Base-by-base conservation (phyloP, 2,888 invertebrate genomes). In the Pterostichus madidus region DNA sequence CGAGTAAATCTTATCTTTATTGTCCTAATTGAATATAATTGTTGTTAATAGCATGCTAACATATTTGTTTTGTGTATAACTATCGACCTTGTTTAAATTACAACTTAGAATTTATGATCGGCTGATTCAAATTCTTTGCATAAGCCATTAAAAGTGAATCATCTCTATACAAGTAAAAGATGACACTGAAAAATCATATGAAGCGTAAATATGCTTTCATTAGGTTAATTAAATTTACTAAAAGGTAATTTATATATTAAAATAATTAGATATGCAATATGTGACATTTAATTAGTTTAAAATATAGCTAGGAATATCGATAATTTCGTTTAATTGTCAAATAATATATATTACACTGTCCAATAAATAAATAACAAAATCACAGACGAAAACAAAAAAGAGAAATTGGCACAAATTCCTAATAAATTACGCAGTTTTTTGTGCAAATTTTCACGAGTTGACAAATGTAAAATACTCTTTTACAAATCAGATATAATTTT, bases 401-500 rank as follows among this genome's bases (percentile, higher is more conserved):
- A 13, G 35, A 68, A 68, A 35, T 68, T 35, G 13, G 13, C 32
- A 39, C 13, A 68, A n/a, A 39, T 68, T 13, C 35, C n/a, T 68
- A 7, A 13, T 15, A 35, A 68, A 39, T 68, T 39, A 68, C 64
- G 17, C 15, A n/a, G 39, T 71, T 17, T 39, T 71, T 44, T 71
- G 39, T 13, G 15, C 17, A 15, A 8, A 71, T 11, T 17, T 7
- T 8, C 0, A 8, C 8, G 8, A 1, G 15, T 17, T 44, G 44
- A 71, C 68, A 44, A 44, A 5, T 44, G 44, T 44, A 44, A 71
- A 44, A 71, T 39, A 71, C 68, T 13, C 17, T 71, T 71, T 44
- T 17, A 71, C 68, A 71, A 71, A 71, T 44, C 44, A 71, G 44
- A 64, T 44, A 71, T 71, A 39, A 71, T 71, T 71, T 71, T 71